Evolutionary conservation across 1,140 invertebrate genomes (phyloP), one percentile per base, ranked within the genome.

Genomic region (Papilio aristodemus): DNA sequence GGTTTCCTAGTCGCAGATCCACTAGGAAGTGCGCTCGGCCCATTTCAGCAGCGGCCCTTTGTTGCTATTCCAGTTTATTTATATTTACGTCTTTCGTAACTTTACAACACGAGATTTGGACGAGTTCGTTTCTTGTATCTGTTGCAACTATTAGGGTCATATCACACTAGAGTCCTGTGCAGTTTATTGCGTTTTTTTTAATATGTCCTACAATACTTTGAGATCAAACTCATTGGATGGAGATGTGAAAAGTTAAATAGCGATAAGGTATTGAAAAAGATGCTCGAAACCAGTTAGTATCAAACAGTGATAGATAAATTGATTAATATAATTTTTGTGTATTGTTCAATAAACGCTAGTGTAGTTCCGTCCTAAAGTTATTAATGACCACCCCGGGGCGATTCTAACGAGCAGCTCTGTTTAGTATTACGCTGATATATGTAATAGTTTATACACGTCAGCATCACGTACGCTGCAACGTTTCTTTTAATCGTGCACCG

Each of bases 11-110:
- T 78, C 78, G 75, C 74, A 64, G 70, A 74, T 63, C 67, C 72
- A 85, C 77, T 79, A 86, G 84, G 83, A 86, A 86, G 83, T 77
- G 76, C 69, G 60, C 67, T 67, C 78, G 81, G 63, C 79, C 86
- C 81, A 86, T 87, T 89, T 89, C 75, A 74, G 74, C 69, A 32
- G 60, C 59, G 78, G 79, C 83, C 83, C 85, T 84, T 87, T 89
- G 85, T 87, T 85, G 81, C 74, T 77, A 66, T 66, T 66, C 69
- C 60, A 63, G 77, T 79, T 81, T 89, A 85, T 88, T 87, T 89
- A 81, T 84, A 83, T 86, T 81, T 83, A 84, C 76, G 79, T 59
- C 82, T 89, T 89, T 89, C 87, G 87, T 86, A 89, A 87, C 69
- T 87, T 89, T 89, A 89, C 85, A 80, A 85, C 58, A 74, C 76